phyloP scores from a whole-genome alignment of 2,113 vertebrate genomes.

The Aspidoscelis tigris region DNA sequence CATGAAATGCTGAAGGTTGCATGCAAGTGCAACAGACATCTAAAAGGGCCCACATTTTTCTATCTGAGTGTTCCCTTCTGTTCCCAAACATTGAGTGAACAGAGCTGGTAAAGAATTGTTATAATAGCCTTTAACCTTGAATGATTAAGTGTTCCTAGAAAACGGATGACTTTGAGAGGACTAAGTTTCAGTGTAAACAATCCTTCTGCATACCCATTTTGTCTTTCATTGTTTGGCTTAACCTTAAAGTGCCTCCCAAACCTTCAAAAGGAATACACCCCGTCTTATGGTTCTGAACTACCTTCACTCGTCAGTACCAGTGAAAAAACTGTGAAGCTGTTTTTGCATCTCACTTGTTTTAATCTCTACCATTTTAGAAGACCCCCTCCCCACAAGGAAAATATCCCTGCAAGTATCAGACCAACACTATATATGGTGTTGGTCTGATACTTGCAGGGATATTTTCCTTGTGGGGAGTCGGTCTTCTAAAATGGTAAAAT shows the following conservation, averaged over 20 bases:
- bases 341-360: no score
- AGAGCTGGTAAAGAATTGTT: conserved; percentile 30
- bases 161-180: conserved; percentile 5
- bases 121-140: conserved; percentile 41
- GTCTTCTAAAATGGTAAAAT: no score
- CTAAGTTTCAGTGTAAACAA: accelerated
- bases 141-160: conserved; percentile 23
- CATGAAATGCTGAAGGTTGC: accelerated
- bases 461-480: no score
- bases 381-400: no score
- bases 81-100: conserved; percentile 31
- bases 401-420: no score
- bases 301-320: neutral
- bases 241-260: neutral
- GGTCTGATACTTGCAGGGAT: no score
- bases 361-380: no score
- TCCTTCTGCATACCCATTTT: neutral
- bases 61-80: conserved; percentile 22
- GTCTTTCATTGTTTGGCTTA: conserved; percentile 1
- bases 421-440: no score
- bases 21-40: accelerated
- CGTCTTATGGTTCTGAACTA: neutral
- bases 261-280: neutral
- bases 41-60: neutral
- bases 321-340: no score